phyloP scores from a whole-genome alignment of 35 echinoderm and acorn worm genomes.

The Nesometra sesokonis region DNA sequence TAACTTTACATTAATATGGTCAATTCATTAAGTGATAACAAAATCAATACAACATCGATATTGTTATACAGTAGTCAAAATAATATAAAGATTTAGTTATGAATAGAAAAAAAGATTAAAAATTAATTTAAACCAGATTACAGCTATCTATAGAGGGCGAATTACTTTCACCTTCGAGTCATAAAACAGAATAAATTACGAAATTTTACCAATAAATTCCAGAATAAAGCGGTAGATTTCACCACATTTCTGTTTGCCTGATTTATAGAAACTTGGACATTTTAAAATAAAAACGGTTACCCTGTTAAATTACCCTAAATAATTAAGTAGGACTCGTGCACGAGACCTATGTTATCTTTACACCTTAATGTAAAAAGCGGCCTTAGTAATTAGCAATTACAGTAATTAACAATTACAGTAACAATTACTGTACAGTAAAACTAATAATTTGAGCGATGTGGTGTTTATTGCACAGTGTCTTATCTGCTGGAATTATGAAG shows the following conservation, averaged over 20 bases:
- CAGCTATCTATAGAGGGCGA: too few species aligned
- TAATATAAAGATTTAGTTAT: neutral
- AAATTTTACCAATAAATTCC: too few species aligned
- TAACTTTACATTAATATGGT: too few species aligned
- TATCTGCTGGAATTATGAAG: too few species aligned
- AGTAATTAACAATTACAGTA: neutral
- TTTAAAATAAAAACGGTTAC: neutral
- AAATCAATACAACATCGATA: neutral
- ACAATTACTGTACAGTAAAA: neutral
- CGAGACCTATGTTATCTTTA: neutral
- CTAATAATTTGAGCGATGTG: neutral
- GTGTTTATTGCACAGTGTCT: neutral
- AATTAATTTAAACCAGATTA: too few species aligned
- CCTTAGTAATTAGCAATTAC: too few species aligned
- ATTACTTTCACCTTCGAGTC: too few species aligned
- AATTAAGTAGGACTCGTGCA: neutral
- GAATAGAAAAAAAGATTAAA: neutral
- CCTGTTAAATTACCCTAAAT: neutral
- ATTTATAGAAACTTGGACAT: too few species aligned
- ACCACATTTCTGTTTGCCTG: too few species aligned
- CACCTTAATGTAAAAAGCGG: neutral
- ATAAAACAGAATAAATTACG: too few species aligned
- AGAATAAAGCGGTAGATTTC: too few species aligned
- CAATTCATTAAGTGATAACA: too few species aligned
- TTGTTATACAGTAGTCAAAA: neutral